These are phyloP conservation scores for Danionella cerebrum DNA, from an alignment of 2,113 vertebrate genomes.

Conservation along the genomic window DNA sequence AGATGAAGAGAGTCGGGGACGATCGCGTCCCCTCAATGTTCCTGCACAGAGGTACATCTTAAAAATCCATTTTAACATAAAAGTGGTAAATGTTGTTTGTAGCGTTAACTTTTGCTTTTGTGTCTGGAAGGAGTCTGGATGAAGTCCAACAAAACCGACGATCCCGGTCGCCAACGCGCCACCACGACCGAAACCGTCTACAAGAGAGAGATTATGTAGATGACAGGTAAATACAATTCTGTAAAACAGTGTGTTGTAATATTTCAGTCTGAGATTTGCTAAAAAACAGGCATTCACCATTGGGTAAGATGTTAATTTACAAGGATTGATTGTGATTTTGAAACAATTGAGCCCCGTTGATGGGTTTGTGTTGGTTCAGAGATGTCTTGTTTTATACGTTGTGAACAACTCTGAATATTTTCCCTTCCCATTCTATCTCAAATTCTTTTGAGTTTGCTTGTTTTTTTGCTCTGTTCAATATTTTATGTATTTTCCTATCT, in stretches of 20 bases:
- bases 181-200: slow-evolving; percentile 78
- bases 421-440: slow-evolving; percentile 2
- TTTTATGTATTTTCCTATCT: slow-evolving; percentile 76
- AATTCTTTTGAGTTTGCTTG: slow-evolving; percentile 36
- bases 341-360: neutral
- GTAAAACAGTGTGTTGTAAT: too few relatives aligned
- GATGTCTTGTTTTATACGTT: neutral
- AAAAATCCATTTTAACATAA: too few relatives aligned
- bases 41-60: slow-evolving; percentile 87
- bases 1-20: slow-evolving; percentile 83
- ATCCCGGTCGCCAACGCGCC: slow-evolving; percentile 89
- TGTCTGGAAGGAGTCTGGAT: slow-evolving; percentile 83
- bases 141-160: slow-evolving; percentile 87
- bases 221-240: slow-evolving; percentile 58
- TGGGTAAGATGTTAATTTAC: neutral
- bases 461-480: slow-evolving; percentile 55
- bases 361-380: neutral
- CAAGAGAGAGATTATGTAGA: slow-evolving; percentile 60
- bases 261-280: neutral
- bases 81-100: too few relatives aligned
- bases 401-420: slow-evolving; percentile 20
- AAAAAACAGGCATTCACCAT: neutral
- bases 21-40: slow-evolving; percentile 87
- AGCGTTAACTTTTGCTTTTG: too few relatives aligned
- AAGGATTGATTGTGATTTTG: neutral